These are phyloP conservation scores for Acanthiza pusilla DNA, from an alignment of 2,797 vertebrate species.

Conservation along the genomic window DNA sequence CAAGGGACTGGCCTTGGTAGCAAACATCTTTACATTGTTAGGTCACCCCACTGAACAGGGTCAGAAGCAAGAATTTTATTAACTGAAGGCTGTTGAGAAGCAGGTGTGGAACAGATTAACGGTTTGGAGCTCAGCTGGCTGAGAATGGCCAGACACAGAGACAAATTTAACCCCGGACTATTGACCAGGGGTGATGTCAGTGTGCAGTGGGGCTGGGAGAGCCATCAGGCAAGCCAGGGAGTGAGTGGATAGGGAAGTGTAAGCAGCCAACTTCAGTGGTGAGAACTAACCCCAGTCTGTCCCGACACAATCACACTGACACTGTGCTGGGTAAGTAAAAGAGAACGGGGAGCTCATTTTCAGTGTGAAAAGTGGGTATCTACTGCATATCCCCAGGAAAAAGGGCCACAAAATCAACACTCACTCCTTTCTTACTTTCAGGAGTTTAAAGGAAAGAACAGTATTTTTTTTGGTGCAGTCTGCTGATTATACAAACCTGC, in stretches of 20 bases:
- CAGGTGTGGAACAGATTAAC: conserved; percentile 20
- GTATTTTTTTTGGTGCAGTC: background rate
- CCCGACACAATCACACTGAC: background rate
- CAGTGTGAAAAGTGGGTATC: background rate
- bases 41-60: background rate
- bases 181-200: background rate
- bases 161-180: background rate
- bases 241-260: background rate
- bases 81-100: conserved; percentile 15
- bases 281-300: background rate
- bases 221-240: background rate
- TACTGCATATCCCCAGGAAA: background rate
- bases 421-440: background rate
- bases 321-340: background rate
- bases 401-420: background rate
- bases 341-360: background rate
- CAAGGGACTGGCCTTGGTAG: background rate
- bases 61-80: conserved; percentile 26
- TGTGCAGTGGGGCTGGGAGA: background rate
- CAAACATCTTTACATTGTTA: background rate
- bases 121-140: conserved; percentile 6
- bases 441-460: background rate
- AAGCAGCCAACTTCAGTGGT: background rate
- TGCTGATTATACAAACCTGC: background rate
- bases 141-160: background rate